Conservation (phyloP, 2,113 vertebrate species). For the Origma solitaria region DNA sequence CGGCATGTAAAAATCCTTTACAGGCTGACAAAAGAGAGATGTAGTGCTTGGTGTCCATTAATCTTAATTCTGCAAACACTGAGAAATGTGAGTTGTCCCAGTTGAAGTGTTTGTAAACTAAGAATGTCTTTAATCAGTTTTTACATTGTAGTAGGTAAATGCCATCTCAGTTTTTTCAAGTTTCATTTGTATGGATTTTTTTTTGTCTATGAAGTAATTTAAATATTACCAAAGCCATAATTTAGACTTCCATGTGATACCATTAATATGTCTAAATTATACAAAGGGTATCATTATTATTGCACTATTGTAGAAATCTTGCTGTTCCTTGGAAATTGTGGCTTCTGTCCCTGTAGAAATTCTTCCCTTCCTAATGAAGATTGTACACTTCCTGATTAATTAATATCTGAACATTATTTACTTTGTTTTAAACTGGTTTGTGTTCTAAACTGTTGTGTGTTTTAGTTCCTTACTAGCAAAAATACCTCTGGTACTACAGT, state of each 20-base stretch:
- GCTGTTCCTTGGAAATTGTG: neutral
- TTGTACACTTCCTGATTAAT: neutral
- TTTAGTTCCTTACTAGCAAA: neutral
- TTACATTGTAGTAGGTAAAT: neutral
- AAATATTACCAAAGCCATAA: neutral
- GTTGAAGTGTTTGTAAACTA: neutral
- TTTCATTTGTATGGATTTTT: neutral
- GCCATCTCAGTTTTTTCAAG: neutral
- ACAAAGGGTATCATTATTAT: neutral
- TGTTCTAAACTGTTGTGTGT: neutral
- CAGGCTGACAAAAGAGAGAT: neutral
- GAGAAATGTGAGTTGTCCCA: neutral
- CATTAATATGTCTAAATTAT: neutral
- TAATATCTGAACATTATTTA: neutral
- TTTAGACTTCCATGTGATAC: neutral
- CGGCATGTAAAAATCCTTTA: fast-evolving
- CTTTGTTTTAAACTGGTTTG: neutral
- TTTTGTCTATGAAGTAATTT: neutral
- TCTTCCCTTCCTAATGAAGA: neutral
- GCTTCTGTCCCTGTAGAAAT: neutral
- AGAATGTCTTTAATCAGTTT: neutral
- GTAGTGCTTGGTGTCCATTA: neutral
- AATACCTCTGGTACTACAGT: neutral
- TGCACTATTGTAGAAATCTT: neutral
- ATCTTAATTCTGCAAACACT: neutral